Conservation (phyloP, 2,113 vertebrate species). For the Lonchura striata region DNA sequence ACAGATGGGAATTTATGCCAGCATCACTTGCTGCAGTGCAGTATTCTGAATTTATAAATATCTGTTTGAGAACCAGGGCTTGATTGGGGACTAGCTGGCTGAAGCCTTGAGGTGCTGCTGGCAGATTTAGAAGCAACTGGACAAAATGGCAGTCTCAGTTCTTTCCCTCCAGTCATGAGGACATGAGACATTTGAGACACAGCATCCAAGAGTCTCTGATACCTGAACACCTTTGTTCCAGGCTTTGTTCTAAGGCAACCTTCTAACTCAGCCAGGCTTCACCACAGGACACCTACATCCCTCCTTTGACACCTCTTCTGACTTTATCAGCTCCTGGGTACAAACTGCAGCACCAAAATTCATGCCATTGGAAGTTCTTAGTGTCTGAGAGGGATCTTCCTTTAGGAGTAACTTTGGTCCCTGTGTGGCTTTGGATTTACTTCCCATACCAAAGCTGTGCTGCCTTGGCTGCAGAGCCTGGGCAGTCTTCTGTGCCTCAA, state of each 20-base stretch:
- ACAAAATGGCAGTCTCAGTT: neutral
- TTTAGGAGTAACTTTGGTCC: neutral
- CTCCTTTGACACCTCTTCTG: neutral
- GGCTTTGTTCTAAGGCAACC: fast-evolving
- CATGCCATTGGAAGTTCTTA: fast-evolving
- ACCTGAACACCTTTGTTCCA: neutral
- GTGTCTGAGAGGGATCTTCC: neutral
- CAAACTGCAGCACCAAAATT: neutral
- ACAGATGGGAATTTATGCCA: constrained; percentile 33
- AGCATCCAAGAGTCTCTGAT: neutral
- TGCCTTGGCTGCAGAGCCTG: neutral
- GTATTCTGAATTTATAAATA: constrained; percentile 41
- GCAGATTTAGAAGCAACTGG: neutral
- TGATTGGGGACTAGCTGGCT: constrained; percentile 16
- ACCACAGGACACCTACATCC: neutral
- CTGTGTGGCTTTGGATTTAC: neutral
- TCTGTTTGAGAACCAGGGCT: constrained; percentile 11
- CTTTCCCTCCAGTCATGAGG: neutral
- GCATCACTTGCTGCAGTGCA: neutral
- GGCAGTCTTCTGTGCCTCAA: neutral
- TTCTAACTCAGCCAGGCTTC: neutral
- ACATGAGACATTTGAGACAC: neutral
- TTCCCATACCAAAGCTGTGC: neutral
- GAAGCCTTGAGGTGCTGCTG: neutral
- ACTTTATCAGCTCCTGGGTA: neutral